These are phyloP conservation scores for Drosophila macrospina DNA, from an alignment of 2,888 invertebrate genomes.

Conservation along the genomic window DNA sequence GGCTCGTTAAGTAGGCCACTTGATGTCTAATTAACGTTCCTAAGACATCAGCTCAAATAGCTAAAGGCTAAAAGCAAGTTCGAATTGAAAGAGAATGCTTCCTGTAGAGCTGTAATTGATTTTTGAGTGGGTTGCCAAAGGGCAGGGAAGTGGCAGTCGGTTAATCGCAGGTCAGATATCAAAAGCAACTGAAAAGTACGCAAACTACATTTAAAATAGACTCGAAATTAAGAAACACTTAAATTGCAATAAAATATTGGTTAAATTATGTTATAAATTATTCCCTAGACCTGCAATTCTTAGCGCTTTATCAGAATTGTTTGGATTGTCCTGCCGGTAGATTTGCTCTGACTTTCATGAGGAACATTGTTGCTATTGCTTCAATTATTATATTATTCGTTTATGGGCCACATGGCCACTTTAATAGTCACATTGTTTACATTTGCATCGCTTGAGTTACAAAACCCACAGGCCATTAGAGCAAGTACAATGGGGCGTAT, in stretches of 20 bases:
- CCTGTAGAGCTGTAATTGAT: slow-evolving; percentile 33
- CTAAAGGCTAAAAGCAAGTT: slow-evolving; percentile 3
- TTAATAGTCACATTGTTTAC: slow-evolving; percentile 53
- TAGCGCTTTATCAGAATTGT: background rate
- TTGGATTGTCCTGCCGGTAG: background rate
- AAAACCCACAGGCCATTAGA: slow-evolving; percentile 38
- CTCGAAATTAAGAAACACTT: no score
- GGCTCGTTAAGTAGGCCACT: slow-evolving; percentile 42
- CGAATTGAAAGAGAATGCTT: slow-evolving; percentile 16
- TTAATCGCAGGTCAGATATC: no score
- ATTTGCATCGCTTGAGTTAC: slow-evolving; percentile 46
- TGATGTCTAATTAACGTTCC: slow-evolving; percentile 56
- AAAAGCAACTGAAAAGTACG: background rate
- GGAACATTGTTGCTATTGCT: background rate
- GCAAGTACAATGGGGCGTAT: slow-evolving; percentile 53
- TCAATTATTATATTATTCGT: background rate
- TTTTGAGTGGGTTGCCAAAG: slow-evolving; percentile 28
- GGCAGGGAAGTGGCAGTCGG: background rate
- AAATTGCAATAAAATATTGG: no score
- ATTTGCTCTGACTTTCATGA: background rate
- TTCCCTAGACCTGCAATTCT: no score
- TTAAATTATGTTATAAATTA: no score
- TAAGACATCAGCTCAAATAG: slow-evolving; percentile 9
- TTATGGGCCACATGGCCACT: slow-evolving; percentile 20
- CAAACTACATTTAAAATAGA: no score